phyloP scores from a whole-genome alignment of 2,888 invertebrate genomes.

The Cataglyphis livida region DNA sequence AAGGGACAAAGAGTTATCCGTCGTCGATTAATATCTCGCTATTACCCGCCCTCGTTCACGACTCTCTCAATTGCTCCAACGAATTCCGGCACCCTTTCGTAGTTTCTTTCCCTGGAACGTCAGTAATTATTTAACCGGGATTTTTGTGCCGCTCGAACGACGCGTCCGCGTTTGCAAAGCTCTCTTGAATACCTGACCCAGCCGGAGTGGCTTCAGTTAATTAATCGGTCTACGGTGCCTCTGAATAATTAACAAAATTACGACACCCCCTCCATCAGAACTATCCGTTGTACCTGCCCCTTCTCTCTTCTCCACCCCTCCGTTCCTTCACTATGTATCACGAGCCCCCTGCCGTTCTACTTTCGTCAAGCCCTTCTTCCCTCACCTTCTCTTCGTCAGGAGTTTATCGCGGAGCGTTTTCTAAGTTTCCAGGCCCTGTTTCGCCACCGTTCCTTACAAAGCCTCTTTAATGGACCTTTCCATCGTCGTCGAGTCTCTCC shows the following conservation, averaged over 20 bases:
- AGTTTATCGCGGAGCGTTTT: constrained; percentile 55
- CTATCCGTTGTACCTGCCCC: constrained; percentile 18
- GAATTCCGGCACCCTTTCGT: constrained; percentile 48
- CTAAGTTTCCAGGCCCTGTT: constrained; percentile 67
- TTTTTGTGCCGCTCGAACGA: constrained; percentile 64
- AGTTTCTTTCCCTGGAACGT: constrained; percentile 51
- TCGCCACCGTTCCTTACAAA: constrained; percentile 71
- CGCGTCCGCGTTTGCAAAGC: constrained; percentile 46
- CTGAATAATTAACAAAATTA: constrained; percentile 81
- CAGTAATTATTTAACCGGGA: constrained; percentile 77
- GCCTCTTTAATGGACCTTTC: constrained; percentile 77
- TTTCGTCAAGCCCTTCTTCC: constrained; percentile 33
- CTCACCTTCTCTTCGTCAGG: background rate
- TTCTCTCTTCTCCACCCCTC: constrained; percentile 5
- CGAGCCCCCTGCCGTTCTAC: constrained; percentile 11
- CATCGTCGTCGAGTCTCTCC: constrained; percentile 61
- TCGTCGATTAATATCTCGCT: constrained; percentile 9
- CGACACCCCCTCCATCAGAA: constrained; percentile 56
- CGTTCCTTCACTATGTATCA: constrained; percentile 13
- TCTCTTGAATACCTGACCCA: constrained; percentile 67
- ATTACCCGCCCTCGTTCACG: background rate
- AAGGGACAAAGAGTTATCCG: constrained; percentile 28
- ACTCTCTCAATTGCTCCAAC: background rate
- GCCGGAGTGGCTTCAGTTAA: constrained; percentile 76
- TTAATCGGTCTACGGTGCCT: constrained; percentile 74